These are phyloP conservation scores for Anguilla japonica DNA, from an alignment of 2,113 vertebrate genomes.

Conservation along the genomic window DNA sequence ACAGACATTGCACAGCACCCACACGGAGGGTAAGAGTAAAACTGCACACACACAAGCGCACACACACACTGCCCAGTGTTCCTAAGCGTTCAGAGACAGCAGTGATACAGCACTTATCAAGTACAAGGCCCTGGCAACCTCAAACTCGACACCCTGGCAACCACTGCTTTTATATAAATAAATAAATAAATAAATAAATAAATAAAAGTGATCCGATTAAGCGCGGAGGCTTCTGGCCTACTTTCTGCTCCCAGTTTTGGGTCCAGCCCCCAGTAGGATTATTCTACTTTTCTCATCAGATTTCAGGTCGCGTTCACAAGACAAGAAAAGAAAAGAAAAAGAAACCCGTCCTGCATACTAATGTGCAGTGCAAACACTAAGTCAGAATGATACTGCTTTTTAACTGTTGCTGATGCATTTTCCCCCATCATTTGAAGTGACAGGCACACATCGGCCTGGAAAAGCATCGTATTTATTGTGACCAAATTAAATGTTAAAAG, in stretches of 20 bases:
- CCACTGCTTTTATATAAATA: not conserved
- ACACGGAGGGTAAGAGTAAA: no score
- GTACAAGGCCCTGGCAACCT: not conserved
- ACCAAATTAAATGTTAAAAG: not conserved
- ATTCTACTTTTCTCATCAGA: not conserved
- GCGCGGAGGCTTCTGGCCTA: not conserved
- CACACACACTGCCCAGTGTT: not conserved
- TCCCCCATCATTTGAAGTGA: no score
- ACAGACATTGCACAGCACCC: no score
- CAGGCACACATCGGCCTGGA: not conserved
- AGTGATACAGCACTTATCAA: not conserved
- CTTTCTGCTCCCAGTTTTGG: constrained; percentile 2
- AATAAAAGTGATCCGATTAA: constrained; percentile 7
- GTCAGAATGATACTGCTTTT: not conserved
- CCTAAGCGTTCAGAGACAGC: no score
- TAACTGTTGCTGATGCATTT: not conserved
- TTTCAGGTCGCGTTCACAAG: constrained; percentile 4
- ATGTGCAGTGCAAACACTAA: not conserved
- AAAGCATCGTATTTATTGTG: not conserved
- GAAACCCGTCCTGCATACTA: not conserved
- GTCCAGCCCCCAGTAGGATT: constrained; percentile 4
- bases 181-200: not conserved
- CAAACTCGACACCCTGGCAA: not conserved
- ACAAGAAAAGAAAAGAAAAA: not conserved
- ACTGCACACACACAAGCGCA: constrained; percentile 9